A percentile compares a stretch with the other conserved stretches of the same genome.
These are phyloP conservation scores for Porites evermanni DNA, from an alignment of 92 coral and sea anemone genomes.

Conservation along the genomic window DNA sequence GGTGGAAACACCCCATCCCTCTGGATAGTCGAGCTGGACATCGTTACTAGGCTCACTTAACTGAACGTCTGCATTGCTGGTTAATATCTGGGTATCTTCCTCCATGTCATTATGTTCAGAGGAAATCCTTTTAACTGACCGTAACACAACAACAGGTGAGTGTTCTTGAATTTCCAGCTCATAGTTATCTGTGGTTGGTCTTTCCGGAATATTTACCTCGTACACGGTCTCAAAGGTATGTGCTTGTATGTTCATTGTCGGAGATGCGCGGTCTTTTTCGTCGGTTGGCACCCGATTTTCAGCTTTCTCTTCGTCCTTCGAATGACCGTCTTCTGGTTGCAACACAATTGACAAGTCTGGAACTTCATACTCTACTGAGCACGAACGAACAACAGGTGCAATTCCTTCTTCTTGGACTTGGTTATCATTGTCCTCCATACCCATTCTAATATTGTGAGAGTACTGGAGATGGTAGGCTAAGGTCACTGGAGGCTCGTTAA, in stretches of 20 bases:
- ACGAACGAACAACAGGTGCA: slow-evolving; percentile 1
- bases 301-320: neutral
- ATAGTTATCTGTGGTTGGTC: neutral
- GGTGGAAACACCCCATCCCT: neutral
- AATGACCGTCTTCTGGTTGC: neutral
- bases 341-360: slow-evolving; percentile 1
- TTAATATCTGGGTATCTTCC: neutral
- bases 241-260: slow-evolving; percentile 30
- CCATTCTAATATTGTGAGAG: neutral
- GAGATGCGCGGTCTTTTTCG: neutral
- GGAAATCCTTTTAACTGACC: slow-evolving; percentile 10
- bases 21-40: slow-evolving; percentile 25
- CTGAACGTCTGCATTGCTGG: slow-evolving; percentile 3
- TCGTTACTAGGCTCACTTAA: slow-evolving; percentile 12
- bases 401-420: slow-evolving; percentile 14
- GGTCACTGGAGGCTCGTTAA: neutral
- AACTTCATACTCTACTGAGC: neutral
- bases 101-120: neutral
- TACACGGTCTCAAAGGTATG: slow-evolving; percentile 27
- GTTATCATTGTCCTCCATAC: neutral
- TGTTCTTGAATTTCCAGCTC: slow-evolving; percentile 9
- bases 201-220: slow-evolving; percentile 16
- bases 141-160: slow-evolving; percentile 29
- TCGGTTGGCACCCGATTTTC: neutral
- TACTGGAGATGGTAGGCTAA: slow-evolving; percentile 21